These are phyloP conservation scores for Ceratotherium simum DNA, from an alignment of 2,113 vertebrate species.

Conservation along the genomic window DNA sequence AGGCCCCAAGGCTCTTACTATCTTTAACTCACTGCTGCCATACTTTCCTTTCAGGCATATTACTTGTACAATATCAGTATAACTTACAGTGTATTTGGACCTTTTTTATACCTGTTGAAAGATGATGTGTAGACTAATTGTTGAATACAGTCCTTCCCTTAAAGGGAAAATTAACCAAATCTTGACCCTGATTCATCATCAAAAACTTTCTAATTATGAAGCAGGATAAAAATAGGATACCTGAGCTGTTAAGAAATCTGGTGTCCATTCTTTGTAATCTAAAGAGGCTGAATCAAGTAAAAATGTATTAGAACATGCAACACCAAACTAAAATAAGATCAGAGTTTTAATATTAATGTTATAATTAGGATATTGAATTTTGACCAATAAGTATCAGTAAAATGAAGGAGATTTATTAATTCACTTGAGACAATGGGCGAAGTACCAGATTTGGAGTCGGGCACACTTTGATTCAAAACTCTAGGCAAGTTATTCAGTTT, in stretches of 20 bases:
- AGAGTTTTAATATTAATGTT: slow-evolving; percentile 28
- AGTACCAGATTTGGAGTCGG: not conserved
- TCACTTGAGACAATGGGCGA: slow-evolving; percentile 18
- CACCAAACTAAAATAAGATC: slow-evolving; percentile 17
- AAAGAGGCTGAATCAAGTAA: slow-evolving; percentile 34
- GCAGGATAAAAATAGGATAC: slow-evolving; percentile 23
- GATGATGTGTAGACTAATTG: not conserved
- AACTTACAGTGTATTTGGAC: slow-evolving; percentile 10
- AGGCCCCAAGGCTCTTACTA: not conserved
- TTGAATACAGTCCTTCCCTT: slow-evolving; percentile 29
- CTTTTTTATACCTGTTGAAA: slow-evolving; percentile 19
- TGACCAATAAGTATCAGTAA: not conserved
- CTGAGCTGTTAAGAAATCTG: not conserved
- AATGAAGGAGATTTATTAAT: slow-evolving; percentile 41
- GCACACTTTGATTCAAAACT: slow-evolving; percentile 15
- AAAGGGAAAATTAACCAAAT: slow-evolving; percentile 44
- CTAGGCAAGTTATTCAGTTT: slow-evolving; percentile 8
- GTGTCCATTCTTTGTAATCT: not conserved
- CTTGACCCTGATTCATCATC: slow-evolving; percentile 29
- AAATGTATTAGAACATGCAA: slow-evolving; percentile 22
- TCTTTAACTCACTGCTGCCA: not conserved
- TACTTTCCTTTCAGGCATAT: slow-evolving; percentile 2
- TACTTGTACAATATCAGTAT: slow-evolving; percentile 8
- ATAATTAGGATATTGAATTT: slow-evolving; percentile 49
- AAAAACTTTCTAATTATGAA: slow-evolving; percentile 2